Base-by-base conservation (phyloP, 2,888 invertebrate genomes). In the Drosophila limbata region DNA sequence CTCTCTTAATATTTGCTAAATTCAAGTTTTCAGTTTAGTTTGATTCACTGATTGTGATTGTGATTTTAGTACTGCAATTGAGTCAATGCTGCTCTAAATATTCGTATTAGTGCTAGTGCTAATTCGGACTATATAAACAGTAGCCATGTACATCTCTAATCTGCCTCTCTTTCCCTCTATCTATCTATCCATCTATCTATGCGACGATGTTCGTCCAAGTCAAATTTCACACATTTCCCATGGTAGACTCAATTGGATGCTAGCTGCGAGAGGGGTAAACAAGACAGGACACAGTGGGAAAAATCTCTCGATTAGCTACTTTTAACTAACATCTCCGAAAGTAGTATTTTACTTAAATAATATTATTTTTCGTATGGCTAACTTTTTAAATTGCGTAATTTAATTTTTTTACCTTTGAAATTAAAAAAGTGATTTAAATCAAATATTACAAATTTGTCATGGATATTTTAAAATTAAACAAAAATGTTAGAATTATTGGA, bases 201-300 rank as follows among this genome's bases (percentile, higher is more conserved):
- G 28, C n/a, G 11, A 17, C 15, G 40, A 28, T 55, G 31, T 53
- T 55, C 50, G 47, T 28, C 25, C 15, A 56, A 66, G 66, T 39
- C 47, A 56, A 72, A 75, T 48, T 68, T 56, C 73, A 60, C 62
- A 63, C 73, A 77, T 42, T 75, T 77, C 62, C 59, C 72, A 74
- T 63, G 60, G 67, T 61, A 50, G 52, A 52, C 60, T 44, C 53
- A 76, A 70, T 73, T 76, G 60, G 21, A 59, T 28, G 52, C 52
- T 52, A 11, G 44, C 61, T 55, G 48, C 39, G 62, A 17, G 69
- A 74, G 62, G 70, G 69, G 70, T 55, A 63, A 75, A 62, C 59
- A 62, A 71, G 55, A 28, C 10, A 25, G 37, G 15, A 28, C 35
- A 57, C 28, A 28, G 28, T 28, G 28, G 28, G 8, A 8, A 8